Percentiles rank a stretch among this genome's conserved stretches.
These are phyloP conservation scores for Aphelocoma californica DNA, from an alignment of 2,797 vertebrate genomes.

Conservation along the genomic window DNA sequence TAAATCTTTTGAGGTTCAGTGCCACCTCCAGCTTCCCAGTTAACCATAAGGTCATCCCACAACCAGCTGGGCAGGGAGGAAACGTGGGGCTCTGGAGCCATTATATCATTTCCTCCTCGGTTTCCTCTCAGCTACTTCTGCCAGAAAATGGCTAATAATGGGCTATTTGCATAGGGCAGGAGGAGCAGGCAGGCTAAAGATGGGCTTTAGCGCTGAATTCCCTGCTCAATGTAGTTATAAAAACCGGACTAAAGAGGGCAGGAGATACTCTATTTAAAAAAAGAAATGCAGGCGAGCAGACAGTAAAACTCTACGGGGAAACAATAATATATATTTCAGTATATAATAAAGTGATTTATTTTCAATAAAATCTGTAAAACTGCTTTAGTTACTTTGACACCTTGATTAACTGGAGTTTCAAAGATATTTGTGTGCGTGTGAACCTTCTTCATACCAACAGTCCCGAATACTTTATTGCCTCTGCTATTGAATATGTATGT, in stretches of 20 bases:
- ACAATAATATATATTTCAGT: constrained; percentile 70
- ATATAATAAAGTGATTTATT: constrained; percentile 77
- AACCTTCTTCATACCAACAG: constrained; percentile 51
- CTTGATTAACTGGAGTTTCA: constrained; percentile 75
- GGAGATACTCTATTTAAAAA: constrained; percentile 77
- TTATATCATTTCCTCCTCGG: constrained; percentile 85
- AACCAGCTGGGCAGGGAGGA: constrained; percentile 78
- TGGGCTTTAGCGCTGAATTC: constrained; percentile 38
- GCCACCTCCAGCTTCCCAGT: constrained; percentile 67
- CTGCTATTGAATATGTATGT: constrained; percentile 65
- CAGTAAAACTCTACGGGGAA: constrained; percentile 62
- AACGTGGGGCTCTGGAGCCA: constrained; percentile 72
- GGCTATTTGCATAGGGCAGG: constrained; percentile 74
- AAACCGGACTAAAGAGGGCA: constrained; percentile 85
- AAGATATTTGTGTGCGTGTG: constrained; percentile 61
- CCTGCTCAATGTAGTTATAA: constrained; percentile 78
- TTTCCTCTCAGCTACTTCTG: constrained; percentile 79
- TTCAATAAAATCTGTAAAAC: constrained; percentile 78
- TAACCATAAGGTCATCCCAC: constrained; percentile 71
- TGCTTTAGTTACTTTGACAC: constrained; percentile 76
- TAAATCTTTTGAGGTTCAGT: constrained; percentile 47
- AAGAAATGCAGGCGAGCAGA: constrained; percentile 44
- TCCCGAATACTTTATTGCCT: constrained; percentile 57
- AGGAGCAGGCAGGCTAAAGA: constrained; percentile 68
- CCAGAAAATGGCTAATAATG: constrained; percentile 80